Evolutionary conservation across 2,113 vertebrate genomes (phyloP).

Genomic region (Lathamus discolor): DNA sequence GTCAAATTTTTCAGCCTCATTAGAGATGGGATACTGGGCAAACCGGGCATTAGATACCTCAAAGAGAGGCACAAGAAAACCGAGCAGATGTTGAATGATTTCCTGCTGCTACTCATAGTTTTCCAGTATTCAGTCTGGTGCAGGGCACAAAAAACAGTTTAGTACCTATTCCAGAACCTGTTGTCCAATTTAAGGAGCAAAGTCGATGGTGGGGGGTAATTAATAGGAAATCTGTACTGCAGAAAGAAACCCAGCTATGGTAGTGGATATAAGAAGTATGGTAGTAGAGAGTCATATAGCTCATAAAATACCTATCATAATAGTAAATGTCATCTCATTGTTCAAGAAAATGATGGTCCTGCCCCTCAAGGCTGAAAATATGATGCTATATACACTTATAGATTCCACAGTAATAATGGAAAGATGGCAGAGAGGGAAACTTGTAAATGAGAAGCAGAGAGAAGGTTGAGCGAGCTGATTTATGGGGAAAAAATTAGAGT

Average conservation of each 20-base stretch:
- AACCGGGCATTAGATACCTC: accelerated
- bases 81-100: background rate
- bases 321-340: constrained; percentile 12
- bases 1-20: background rate
- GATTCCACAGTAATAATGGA: background rate
- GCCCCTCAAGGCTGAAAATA: background rate
- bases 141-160: background rate
- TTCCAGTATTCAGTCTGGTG: background rate
- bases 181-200: background rate
- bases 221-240: background rate
- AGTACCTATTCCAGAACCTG: background rate
- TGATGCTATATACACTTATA: background rate
- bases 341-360: background rate
- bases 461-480: constrained; percentile 33
- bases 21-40: background rate
- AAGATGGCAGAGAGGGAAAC: background rate
- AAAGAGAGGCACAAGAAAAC: background rate
- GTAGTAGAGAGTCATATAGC: background rate
- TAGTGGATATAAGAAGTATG: background rate
- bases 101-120: background rate
- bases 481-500: constrained; percentile 35
- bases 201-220: background rate
- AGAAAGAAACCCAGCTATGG: background rate
- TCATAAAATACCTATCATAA: background rate
- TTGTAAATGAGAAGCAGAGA: constrained; percentile 27